Base-by-base conservation (phyloP, 2,113 vertebrate genomes). In the Rhea pennata region DNA sequence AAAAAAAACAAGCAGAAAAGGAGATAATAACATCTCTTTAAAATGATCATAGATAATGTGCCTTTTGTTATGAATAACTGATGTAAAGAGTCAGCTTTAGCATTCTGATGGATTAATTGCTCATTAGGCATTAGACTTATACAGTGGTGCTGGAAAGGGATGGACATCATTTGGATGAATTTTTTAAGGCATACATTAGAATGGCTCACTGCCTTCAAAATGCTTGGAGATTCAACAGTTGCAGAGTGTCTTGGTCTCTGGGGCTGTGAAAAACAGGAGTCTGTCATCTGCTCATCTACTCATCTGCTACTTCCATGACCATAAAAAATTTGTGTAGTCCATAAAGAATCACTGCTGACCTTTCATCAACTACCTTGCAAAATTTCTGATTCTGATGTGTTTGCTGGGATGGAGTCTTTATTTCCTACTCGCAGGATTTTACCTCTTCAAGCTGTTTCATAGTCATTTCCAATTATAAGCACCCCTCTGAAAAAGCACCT, bases 401-500 rank as follows among this genome's bases (percentile, higher is more conserved):
- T 75, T 56, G 40, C 26, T 65, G 2, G 14, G 29, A 31, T 27
- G 17, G 36, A 69, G 29, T 36, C 23, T 62, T 90, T 71, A 62
- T 56, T 39, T 21, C 48, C n/a, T 33, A 17, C 20, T 76, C 76
- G 29, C 56, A 58, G 56, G 26, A 27, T 86, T 84, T 81, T 22
- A 69, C 61, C 23, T 59, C 33, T 11, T 11, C 46, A 24, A 29
- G 53, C 50, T 27, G 8, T 24, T 76, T 62, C 56, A 26, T 42
- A 31, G 65, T 8, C 14, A 14, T 69, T 81, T 59, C 58, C 84
- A 80, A 5, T 1, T 27, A 42, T 48, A 15, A 78, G 26, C 2
- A 0, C 39, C 3, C 13, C 33, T 21, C 20, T 1, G 15, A 22
- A 61, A 76, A 90, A 83, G 44, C 36, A n/a, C 61, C 20, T 0